These are phyloP conservation scores for Gastrophryne carolinensis DNA, from an alignment of 2,797 vertebrate genomes.

Conservation along the genomic window DNA sequence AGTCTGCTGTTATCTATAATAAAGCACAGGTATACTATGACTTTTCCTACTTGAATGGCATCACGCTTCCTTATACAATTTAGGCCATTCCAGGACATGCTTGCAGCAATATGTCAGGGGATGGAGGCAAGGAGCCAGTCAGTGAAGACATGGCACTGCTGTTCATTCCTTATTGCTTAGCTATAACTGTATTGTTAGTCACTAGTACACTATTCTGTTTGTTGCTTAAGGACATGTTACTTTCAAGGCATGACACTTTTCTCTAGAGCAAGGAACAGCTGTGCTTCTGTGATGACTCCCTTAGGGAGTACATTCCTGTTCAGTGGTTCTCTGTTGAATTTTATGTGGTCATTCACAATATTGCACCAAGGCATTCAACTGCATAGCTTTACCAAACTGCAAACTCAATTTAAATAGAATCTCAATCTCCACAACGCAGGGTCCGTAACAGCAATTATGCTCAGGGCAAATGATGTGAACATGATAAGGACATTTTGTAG, in stretches of 20 bases:
- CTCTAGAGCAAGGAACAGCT: constrained; percentile 60
- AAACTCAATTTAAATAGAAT: neutral
- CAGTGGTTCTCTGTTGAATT: constrained; percentile 18
- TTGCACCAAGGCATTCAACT: constrained; percentile 12
- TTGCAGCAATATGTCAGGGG: constrained; percentile 17
- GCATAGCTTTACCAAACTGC: neutral
- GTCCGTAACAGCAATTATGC: too few species aligned
- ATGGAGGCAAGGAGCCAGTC: constrained; percentile 14
- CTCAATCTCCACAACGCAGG: neutral
- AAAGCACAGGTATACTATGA: neutral
- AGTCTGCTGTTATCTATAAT: neutral
- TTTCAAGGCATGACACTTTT: constrained; percentile 47
- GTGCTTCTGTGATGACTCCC: constrained; percentile 39
- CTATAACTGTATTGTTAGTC: constrained; percentile 53
- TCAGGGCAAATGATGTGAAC: too few species aligned
- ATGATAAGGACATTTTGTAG: too few species aligned
- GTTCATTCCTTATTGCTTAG: constrained; percentile 43
- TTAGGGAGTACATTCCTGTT: constrained; percentile 46
- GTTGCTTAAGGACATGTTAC: constrained; percentile 55
- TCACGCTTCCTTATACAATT: neutral
- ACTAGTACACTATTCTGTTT: constrained; percentile 52
- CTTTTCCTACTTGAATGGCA: neutral
- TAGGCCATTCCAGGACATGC: constrained; percentile 33
- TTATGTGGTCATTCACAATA: constrained; percentile 25
- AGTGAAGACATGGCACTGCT: constrained; percentile 34